Conservation (phyloP, 2,888 invertebrate species). For the Limnephilus marmoratus region DNA sequence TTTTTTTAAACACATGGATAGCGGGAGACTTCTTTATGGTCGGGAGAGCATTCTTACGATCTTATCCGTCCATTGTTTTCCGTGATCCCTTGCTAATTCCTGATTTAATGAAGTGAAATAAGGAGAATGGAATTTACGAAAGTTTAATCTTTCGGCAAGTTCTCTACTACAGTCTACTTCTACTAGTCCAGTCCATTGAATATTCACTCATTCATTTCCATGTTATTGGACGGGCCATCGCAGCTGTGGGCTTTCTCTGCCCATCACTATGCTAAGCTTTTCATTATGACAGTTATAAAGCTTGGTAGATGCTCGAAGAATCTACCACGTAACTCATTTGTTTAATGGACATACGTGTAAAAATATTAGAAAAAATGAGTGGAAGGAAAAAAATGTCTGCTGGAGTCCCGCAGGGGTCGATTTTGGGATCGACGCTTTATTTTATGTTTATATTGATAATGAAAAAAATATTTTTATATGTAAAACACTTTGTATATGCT, state of each 20-base stretch:
- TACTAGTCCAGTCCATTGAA: background rate
- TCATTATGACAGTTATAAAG: background rate
- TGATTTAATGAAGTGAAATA: constrained; percentile 2
- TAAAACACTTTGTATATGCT: too few species aligned
- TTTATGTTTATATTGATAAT: too few species aligned
- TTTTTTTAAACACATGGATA: too few species aligned
- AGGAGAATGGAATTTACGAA: background rate
- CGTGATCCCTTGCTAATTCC: background rate
- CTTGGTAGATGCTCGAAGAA: background rate
- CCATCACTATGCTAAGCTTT: background rate
- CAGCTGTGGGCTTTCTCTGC: background rate
- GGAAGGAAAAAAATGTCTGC: too few species aligned
- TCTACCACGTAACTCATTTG: too few species aligned
- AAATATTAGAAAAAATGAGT: too few species aligned
- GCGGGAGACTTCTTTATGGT: too few species aligned
- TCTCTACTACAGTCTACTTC: background rate
- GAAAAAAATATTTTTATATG: too few species aligned
- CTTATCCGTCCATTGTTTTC: background rate
- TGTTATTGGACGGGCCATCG: background rate
- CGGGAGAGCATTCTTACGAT: too few species aligned
- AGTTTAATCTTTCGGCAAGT: background rate
- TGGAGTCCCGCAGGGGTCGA: too few species aligned
- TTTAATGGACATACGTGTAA: too few species aligned
- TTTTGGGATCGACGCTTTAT: too few species aligned
- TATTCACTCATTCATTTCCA: background rate